Base-by-base conservation (phyloP, 2,888 invertebrate genomes). In the Zelleria hepariella region DNA sequence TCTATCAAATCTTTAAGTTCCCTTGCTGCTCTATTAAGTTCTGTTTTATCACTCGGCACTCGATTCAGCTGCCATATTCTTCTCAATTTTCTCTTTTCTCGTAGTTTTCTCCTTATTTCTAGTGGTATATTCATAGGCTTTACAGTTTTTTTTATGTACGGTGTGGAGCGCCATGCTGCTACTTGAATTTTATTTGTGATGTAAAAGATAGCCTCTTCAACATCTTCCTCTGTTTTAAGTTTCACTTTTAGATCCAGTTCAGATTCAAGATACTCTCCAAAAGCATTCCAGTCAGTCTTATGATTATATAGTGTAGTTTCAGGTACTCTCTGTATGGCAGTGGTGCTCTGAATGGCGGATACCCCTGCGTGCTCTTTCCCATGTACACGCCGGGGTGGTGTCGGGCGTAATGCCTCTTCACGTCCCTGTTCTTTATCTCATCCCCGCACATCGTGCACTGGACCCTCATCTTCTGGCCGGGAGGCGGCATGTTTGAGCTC, bases 281-380 rank as follows among this genome's bases (percentile, higher is more conserved):
- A 58, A n/a, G 42, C 52, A 23, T 53, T 27, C 58, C 58, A 53
- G 20, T 58, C 58, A 1, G 58, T 58, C 18, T 27, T 52, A 6
- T 32, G 21, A 32, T 58, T 58, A 20, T 32, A 20, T 32, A 58
- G 26, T n/a, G 10, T 18, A 0, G 1, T 4, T 32, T 8, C 10
- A 3, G 5, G 10, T 20, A 27, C 8, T 18, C n/a, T 53, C 3
- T 32, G 5, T 6, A 51, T 26, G 2, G 24, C 2, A 15, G 58
- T 58, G 3, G 53, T 47, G 10, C 63, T 65, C 6, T 63, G 10
- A 1, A 58, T 64, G 10, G 51, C 7, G 6, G 63, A 32, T 0
- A 62, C 53, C 6, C 60, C 59, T 0, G 58, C 54, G 51, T 64
- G 63, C n/a, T n/a, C n/a, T n/a, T n/a, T n/a, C n/a, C n/a, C n/a